Evolutionary conservation across 2,888 invertebrate species (phyloP), one percentile per base, ranked within the genome.

Genomic region (Pyrgus malvae): DNA sequence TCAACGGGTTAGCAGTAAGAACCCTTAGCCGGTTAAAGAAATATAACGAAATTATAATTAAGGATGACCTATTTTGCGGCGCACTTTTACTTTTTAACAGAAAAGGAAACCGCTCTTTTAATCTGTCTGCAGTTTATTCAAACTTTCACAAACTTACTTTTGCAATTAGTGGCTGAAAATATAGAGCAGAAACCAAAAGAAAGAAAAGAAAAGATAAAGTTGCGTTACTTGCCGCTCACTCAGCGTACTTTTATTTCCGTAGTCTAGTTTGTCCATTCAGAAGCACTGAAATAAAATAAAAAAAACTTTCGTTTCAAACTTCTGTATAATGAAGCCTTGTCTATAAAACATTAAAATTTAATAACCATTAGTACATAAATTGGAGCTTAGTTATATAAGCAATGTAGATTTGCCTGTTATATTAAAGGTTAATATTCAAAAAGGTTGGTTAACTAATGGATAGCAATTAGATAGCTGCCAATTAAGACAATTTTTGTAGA

Each of bases 141-240:
- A 33, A 50, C 21, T 50, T 50, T 50, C 16, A 42, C 27, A 17
- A 49, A 49, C 40, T 40, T 49, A 31, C 40, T 49, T 45, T 42
- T 50, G 50, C 50, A 35, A 50, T 42, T 50, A 50, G 42, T 42
- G 42, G 33, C 35, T 50, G 40, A 23, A 40, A 40, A 40, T 40
- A 42, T 33, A 42, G 17, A 41, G 41, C 21, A 40, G 21, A 12
- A 42, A 25, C 17, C 35, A 40, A 35, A 42, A 21, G 50, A 42
- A 38, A 48, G 12, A 17, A 41, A 37, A 19, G 17, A 23, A 40
- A 40, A 41, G 40, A 40, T 21, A 35, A 50, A 29, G 48, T 49
- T 9, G 33, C 23, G 16, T 33, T 31, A 31, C 41, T 41, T 35
- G 11, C 35, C 33, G 49, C 40, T 14, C 27, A 33, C 45, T 45